phyloP scores from a whole-genome alignment of 2,113 vertebrate genomes.

The Lynx canadensis region DNA sequence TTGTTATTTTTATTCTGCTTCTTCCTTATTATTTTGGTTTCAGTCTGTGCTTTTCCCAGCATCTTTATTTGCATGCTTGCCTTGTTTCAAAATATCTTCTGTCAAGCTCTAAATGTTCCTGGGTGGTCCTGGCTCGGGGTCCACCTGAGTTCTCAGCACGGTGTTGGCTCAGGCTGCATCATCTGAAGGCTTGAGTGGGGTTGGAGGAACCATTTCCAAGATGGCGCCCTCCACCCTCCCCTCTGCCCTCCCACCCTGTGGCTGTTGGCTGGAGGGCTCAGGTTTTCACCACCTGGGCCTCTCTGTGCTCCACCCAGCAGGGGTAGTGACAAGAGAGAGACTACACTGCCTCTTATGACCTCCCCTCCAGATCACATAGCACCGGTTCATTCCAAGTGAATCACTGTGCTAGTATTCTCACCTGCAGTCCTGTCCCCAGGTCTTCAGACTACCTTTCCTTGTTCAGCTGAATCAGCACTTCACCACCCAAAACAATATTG shows the following conservation, averaged over 20 bases:
- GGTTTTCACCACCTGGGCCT: background rate
- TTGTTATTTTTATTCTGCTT: background rate
- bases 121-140: background rate
- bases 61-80: background rate
- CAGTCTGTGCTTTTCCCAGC: background rate
- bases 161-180: background rate
- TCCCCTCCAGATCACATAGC: background rate
- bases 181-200: background rate
- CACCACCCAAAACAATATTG: background rate
- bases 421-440: background rate
- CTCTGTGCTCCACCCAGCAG: background rate
- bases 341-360: background rate
- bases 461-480: background rate
- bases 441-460: background rate
- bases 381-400: background rate
- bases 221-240: background rate
- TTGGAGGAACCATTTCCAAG: background rate
- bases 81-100: background rate
- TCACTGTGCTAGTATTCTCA: fast-evolving
- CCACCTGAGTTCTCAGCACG: background rate
- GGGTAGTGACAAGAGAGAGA: background rate
- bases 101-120: background rate
- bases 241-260: no score
- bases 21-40: background rate
- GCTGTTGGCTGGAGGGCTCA: background rate